Conservation (phyloP, 2,113 vertebrate species). For the Chaetodon trifascialis region DNA sequence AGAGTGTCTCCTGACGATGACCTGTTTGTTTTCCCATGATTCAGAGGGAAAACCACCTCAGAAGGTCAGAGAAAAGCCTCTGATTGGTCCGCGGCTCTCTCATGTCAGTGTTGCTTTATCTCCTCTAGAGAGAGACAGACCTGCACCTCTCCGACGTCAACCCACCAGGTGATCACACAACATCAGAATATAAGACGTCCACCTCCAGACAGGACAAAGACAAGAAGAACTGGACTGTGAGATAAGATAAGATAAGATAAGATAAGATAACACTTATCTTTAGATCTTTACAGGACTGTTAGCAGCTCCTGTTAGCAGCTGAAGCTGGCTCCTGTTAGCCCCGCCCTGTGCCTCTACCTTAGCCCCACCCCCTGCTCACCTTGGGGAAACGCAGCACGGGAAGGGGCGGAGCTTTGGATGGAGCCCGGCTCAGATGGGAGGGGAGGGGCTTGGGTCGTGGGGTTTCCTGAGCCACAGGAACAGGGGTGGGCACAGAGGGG, state of each 20-base stretch:
- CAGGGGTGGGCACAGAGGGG: constrained; percentile 32
- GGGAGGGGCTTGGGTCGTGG: background rate
- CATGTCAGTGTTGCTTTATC: background rate
- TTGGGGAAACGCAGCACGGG: constrained; percentile 87
- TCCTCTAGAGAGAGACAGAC: constrained; percentile 13
- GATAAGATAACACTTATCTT: too few relatives aligned
- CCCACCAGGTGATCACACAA: background rate
- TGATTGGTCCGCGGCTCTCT: background rate
- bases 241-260: too few relatives aligned
- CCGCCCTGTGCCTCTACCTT: accelerated
- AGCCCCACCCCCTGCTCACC: constrained; percentile 78
- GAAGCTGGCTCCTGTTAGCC: too few relatives aligned
- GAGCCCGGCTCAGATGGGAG: constrained; percentile 19
- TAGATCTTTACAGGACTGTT: too few relatives aligned
- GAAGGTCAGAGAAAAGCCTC: background rate
- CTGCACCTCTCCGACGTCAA: background rate
- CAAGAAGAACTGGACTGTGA: too few relatives aligned
- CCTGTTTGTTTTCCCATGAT: background rate
- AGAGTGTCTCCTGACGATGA: background rate
- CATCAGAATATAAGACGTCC: too few relatives aligned
- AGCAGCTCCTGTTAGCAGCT: too few relatives aligned
- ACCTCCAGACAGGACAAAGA: too few relatives aligned
- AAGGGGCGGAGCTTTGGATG: constrained; percentile 68
- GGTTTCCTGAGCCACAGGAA: background rate
- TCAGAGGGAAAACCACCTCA: background rate